A percentile compares a stretch with the other conserved stretches of the same genome.
These are phyloP conservation scores for Aldrovandia affinis DNA, from an alignment of 2,797 vertebrate genomes.

Conservation along the genomic window DNA sequence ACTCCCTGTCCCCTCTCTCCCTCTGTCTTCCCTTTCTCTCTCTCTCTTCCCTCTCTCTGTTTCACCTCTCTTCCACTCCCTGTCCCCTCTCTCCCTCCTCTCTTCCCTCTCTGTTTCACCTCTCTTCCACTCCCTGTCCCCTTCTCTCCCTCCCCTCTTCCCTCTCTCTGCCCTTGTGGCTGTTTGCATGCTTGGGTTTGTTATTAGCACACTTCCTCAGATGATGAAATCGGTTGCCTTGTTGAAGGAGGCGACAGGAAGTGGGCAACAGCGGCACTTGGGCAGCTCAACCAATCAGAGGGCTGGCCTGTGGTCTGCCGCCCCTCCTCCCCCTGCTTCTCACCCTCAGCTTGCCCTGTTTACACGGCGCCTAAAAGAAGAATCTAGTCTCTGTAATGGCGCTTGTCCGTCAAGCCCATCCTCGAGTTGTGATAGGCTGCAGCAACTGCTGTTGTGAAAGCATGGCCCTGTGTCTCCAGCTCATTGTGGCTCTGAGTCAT, in stretches of 20 bases:
- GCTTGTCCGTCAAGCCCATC: background rate
- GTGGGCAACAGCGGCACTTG: background rate
- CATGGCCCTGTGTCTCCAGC: background rate
- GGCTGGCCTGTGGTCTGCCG: background rate
- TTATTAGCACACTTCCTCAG: background rate
- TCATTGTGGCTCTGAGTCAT: background rate
- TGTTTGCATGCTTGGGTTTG: background rate
- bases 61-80: background rate
- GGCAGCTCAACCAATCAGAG: background rate
- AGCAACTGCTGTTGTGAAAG: background rate
- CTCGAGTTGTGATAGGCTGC: background rate
- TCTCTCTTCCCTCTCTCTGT: background rate
- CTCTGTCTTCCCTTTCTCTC: background rate
- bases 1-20: background rate
- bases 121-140: no score
- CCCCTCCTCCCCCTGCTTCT: background rate
- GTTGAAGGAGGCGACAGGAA: background rate
- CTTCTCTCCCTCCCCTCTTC: background rate
- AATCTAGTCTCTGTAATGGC: background rate
- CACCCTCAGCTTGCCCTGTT: background rate
- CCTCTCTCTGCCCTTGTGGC: background rate
- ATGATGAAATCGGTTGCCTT: background rate
- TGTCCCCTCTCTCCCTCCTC: background rate
- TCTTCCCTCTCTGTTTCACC: background rate
- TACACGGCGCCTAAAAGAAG: background rate